Base-by-base conservation (phyloP, 2,888 invertebrate genomes). In the Syrista parreyssii region DNA sequence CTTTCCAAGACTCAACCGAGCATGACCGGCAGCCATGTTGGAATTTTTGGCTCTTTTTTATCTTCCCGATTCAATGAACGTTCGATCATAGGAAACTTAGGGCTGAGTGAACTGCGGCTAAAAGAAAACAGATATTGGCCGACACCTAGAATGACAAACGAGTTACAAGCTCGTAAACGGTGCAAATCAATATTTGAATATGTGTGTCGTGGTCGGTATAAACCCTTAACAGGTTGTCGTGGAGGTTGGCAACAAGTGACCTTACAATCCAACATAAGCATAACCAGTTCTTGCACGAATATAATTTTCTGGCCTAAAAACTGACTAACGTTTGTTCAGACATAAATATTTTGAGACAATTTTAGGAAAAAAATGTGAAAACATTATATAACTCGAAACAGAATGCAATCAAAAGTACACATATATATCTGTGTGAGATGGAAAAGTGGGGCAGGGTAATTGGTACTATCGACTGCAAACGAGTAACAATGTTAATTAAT, bases 151-250 rank as follows among this genome's bases (percentile, higher is more conserved):
- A 55, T 55, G 55, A 55, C 55, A 15, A 55, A 55, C 55, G 55
- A 55, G 77, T 77, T 31, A 74, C 68, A 76, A 77, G 72, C 78
- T 71, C 68, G 75, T 74, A 76, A 76, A 78, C 77, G 77, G 75
- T 81, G 82, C 80, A 80, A 78, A 84, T 84, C 84, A 82, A 84
- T 82, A 83, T 81, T 82, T 75, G 78, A 82, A 83, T 82, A 81
- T 82, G 80, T 83, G 81, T 80, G 80, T 81, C 55, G 55, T 55
- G 55, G 55, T 55, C 23, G 84, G 80, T 82, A 82, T 82, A 82
- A 82, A 81, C 79, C 83, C 82, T 23, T 84, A 83, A 83, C 84
- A 84, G 82, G 83, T 83, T 83, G 84, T 82, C 80, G 84, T 75
- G 79, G 80, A 34, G 68, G 74, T 40, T 82, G 83, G 83, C 84